These are phyloP conservation scores for Myanophis thanlyinensis DNA, from an alignment of 2,113 vertebrate genomes.

Conservation along the genomic window DNA sequence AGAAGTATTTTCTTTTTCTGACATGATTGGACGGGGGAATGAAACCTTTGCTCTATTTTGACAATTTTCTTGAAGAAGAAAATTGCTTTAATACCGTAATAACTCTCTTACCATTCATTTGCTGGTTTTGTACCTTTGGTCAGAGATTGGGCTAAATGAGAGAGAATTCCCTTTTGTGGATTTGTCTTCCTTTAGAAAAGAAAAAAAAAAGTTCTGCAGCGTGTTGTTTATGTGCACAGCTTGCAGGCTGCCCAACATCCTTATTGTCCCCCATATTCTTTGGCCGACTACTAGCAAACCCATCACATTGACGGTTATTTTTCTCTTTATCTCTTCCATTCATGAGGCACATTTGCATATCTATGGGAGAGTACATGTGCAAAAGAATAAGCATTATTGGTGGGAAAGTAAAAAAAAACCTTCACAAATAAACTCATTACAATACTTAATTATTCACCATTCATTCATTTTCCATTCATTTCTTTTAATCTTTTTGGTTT, in stretches of 20 bases:
- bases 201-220: background rate
- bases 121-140: background rate
- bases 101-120: background rate
- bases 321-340: background rate
- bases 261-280: background rate
- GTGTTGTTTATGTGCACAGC: background rate
- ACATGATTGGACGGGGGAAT: background rate
- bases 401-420: background rate
- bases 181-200: background rate
- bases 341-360: background rate
- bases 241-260: background rate
- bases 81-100: background rate
- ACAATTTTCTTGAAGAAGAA: background rate
- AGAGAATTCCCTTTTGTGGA: background rate
- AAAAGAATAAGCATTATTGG: background rate
- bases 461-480: background rate
- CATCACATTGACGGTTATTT: background rate
- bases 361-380: background rate
- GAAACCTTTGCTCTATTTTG: background rate
- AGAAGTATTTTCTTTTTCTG: background rate
- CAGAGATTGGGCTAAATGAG: background rate
- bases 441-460: background rate
- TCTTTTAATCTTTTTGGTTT: background rate
- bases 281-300: background rate
- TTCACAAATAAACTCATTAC: background rate